Conservation (phyloP, 2,888 invertebrate species). For the Dolichomitus sp. region DNA sequence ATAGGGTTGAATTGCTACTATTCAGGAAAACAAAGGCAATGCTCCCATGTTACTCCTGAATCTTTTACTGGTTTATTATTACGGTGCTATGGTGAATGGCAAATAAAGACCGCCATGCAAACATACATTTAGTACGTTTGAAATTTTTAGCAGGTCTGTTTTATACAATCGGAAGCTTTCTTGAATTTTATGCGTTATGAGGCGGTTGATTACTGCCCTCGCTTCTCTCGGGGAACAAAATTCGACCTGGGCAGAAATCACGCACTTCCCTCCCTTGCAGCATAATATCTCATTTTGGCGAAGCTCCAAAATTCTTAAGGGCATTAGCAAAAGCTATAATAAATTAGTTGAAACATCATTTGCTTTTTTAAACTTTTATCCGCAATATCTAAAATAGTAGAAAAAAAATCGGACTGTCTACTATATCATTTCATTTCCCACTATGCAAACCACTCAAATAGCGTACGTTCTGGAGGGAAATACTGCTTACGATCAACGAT, state of each 20-base stretch:
- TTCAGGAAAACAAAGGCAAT: slow-evolving; percentile 25
- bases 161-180: no score
- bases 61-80: neutral
- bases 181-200: no score
- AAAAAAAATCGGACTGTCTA: neutral
- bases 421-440: slow-evolving; percentile 30
- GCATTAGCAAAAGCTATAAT: neutral
- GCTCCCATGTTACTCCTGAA: neutral
- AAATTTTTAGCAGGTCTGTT: no score
- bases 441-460: slow-evolving; percentile 47
- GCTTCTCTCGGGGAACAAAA: no score
- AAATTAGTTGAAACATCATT: neutral
- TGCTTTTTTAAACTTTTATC: neutral
- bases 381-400: neutral
- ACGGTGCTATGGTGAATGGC: neutral
- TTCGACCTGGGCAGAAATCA: no score
- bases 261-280: no score
- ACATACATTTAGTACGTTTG: neutral
- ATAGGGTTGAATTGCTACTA: neutral
- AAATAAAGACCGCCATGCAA: neutral
- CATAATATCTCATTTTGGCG: no score
- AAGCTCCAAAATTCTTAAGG: neutral
- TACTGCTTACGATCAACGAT: slow-evolving; percentile 58
- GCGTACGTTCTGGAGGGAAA: slow-evolving; percentile 35
- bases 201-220: no score